Evolutionary conservation across 2,888 invertebrate species (phyloP).

Genomic region (Eledona agricola): DNA sequence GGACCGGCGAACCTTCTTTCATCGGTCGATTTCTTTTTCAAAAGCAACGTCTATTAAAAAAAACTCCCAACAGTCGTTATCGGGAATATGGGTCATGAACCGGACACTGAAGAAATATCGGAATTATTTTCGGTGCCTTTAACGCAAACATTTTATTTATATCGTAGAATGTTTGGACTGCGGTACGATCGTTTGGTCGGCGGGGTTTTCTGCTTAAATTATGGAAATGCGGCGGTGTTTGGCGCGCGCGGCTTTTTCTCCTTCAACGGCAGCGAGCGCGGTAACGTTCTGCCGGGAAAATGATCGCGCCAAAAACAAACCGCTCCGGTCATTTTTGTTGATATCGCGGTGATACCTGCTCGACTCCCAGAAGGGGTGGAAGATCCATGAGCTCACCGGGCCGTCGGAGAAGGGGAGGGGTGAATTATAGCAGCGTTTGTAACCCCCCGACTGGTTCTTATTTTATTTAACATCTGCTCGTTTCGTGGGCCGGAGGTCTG

Average conservation of each 20-base stretch:
- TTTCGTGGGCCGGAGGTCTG: constrained; percentile 48
- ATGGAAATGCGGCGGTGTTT: constrained; percentile 3
- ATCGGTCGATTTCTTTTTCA: constrained; percentile 6
- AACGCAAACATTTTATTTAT: constrained; percentile 30
- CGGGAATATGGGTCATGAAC: constrained; percentile 23
- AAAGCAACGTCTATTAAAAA: background rate
- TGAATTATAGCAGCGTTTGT: constrained; percentile 38
- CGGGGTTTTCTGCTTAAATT: background rate
- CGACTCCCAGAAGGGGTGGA: constrained; percentile 29
- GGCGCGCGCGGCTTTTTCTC: constrained; percentile 28
- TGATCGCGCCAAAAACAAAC: constrained; percentile 25
- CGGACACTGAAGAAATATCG: constrained; percentile 27
- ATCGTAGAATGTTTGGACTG: constrained; percentile 10
- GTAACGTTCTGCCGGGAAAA: constrained; percentile 21
- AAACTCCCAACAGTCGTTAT: constrained; percentile 10
- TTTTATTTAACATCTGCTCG: constrained; percentile 55
- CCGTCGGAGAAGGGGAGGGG: constrained; percentile 33
- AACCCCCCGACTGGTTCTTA: constrained; percentile 50
- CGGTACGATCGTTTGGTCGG: background rate
- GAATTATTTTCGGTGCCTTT: constrained; percentile 30
- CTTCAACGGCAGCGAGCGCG: constrained; percentile 4
- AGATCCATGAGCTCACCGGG: constrained; percentile 22
- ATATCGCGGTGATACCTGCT: constrained; percentile 27
- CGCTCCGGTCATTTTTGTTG: constrained; percentile 28
- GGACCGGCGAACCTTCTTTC: constrained; percentile 6